Evolutionary conservation across 2,113 vertebrate genomes (phyloP).

Genomic region (Bettongia penicillata): DNA sequence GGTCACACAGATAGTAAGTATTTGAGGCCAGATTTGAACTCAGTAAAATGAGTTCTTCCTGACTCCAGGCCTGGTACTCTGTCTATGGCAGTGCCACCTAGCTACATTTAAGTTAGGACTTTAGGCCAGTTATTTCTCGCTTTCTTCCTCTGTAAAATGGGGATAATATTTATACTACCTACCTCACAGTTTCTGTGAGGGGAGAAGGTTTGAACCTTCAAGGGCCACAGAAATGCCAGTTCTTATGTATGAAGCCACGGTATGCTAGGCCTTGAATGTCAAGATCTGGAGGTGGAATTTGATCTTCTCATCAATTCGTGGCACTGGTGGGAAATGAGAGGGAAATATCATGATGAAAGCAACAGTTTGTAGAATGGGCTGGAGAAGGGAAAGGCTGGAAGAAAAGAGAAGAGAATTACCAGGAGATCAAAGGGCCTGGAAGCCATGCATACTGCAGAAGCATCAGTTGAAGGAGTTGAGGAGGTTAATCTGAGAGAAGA

Average conservation of each 20-base stretch:
- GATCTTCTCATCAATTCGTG: background rate
- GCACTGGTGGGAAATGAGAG: background rate
- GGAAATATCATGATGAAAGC: background rate
- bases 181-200: background rate
- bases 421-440: constrained; percentile 39
- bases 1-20: too few relatives aligned
- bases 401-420: constrained; percentile 17
- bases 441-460: background rate
- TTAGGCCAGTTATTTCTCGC: background rate
- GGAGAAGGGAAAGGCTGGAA: background rate
- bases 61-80: background rate
- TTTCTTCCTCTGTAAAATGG: background rate
- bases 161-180: background rate
- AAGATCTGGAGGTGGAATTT: background rate
- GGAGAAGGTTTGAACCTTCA: background rate
- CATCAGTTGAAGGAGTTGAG: constrained; percentile 35
- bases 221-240: background rate
- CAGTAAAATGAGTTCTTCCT: too few relatives aligned
- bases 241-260: background rate
- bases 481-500: background rate
- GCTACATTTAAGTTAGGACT: background rate
- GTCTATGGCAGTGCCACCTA: background rate
- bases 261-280: background rate
- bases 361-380: background rate
- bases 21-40: too few relatives aligned